Evolutionary conservation across 2,113 vertebrate genomes (phyloP).

Genomic region (Charina bottae): DNA sequence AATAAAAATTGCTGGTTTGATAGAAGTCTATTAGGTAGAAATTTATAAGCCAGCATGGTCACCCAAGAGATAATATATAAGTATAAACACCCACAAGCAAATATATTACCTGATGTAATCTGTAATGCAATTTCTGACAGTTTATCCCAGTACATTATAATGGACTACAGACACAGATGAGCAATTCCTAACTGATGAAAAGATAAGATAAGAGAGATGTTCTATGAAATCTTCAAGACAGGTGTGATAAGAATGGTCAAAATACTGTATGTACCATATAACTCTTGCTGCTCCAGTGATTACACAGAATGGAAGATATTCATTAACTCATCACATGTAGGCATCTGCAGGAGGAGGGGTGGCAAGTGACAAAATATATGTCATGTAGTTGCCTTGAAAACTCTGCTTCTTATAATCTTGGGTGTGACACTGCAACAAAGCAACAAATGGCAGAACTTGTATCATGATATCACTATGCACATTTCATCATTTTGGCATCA

Average conservation of each 20-base stretch:
- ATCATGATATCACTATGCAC: background rate
- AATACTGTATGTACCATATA: background rate
- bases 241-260: too few relatives aligned
- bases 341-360: background rate
- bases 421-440: background rate
- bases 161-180: background rate
- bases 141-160: background rate
- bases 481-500: background rate
- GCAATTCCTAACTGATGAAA: background rate
- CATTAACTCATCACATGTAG: background rate
- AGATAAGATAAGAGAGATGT: background rate
- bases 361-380: background rate
- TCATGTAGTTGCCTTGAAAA: background rate
- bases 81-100: constrained; percentile 20
- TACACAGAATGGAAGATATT: background rate
- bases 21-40: constrained; percentile 27
- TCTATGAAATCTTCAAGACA: background rate
- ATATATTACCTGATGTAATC: background rate
- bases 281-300: background rate
- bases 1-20: constrained; percentile 45
- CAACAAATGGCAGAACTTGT: background rate
- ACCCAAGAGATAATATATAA: constrained; percentile 40
- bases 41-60: constrained; percentile 3
- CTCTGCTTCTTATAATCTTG: background rate
- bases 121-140: background rate